These are phyloP conservation scores for Typhlichthys eigenmanni DNA, from an alignment of 2,797 vertebrate genomes.

Conservation along the genomic window DNA sequence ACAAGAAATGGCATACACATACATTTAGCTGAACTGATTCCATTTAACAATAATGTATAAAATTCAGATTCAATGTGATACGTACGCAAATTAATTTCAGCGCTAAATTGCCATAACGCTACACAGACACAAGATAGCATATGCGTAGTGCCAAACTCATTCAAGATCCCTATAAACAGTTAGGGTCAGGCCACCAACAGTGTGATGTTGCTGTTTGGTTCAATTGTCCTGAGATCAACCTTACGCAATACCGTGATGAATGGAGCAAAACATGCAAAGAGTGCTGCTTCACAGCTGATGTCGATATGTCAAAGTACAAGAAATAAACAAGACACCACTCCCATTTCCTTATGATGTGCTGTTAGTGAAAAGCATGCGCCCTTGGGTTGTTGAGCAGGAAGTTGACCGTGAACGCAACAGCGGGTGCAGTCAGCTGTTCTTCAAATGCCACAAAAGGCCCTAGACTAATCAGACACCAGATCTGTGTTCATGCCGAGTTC, in stretches of 20 bases:
- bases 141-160: no score
- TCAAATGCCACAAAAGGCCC: constrained; percentile 38
- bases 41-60: constrained; percentile 10
- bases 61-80: constrained; percentile 32
- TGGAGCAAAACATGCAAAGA: no score
- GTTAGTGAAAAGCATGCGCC: constrained; percentile 15
- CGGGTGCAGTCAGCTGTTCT: constrained; percentile 34
- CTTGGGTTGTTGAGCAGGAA: constrained; percentile 13
- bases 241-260: no score
- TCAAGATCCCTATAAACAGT: constrained; percentile 26
- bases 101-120: constrained; percentile 14
- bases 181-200: constrained; percentile 32
- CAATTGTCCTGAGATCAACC: no score
- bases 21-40: no score
- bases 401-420: constrained; percentile 30
- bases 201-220: constrained; percentile 19
- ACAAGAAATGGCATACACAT: neutral
- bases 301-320: constrained; percentile 23
- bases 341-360: constrained; percentile 6
- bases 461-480: constrained; percentile 58
- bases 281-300: neutral
- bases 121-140: constrained; percentile 11
- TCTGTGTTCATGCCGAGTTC: constrained; percentile 57
- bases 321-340: constrained; percentile 24
- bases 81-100: constrained; percentile 16